A percentile compares a stretch with the other conserved stretches of the same genome.
phyloP scores from a whole-genome alignment of 1,140 invertebrate species.

The Achroia grisella region DNA sequence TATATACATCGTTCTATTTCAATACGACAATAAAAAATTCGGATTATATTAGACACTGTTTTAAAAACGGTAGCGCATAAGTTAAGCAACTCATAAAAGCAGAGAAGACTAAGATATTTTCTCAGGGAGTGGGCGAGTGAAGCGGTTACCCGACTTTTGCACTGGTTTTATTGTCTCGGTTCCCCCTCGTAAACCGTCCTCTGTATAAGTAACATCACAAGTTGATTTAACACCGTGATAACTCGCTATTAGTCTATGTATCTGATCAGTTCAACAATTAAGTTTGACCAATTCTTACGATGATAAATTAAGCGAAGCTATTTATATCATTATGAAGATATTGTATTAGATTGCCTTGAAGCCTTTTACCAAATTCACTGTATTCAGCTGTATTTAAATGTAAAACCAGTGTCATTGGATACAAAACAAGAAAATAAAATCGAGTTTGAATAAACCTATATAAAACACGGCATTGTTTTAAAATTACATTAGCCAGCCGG shows the following conservation, averaged over 20 bases:
- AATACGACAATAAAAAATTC: constrained; percentile 26
- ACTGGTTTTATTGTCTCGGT: constrained; percentile 64
- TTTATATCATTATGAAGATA: constrained; percentile 42
- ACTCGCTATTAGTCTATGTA: constrained; percentile 35
- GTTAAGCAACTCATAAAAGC: constrained; percentile 56
- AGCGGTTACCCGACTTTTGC: constrained; percentile 65
- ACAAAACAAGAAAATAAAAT: constrained; percentile 8
- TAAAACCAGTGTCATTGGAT: constrained; percentile 13
- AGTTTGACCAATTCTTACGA: constrained; percentile 49
- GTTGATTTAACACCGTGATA: constrained; percentile 65
- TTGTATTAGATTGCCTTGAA: constrained; percentile 8
- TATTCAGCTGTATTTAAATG: constrained; percentile 8
- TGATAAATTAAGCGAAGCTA: constrained; percentile 54
- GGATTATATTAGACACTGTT: constrained; percentile 31
- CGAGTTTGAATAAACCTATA: not conserved
- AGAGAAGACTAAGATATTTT: constrained; percentile 43
- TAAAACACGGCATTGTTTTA: constrained; percentile 1
- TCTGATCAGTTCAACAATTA: constrained; percentile 29
- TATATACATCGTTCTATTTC: too few species aligned
- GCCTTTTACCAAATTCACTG: not conserved
- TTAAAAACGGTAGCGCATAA: constrained; percentile 40
- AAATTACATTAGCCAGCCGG: constrained; percentile 12
- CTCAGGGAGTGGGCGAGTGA: constrained; percentile 35
- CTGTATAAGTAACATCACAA: constrained; percentile 66
- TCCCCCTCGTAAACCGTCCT: constrained; percentile 56